Evolutionary conservation across 1,140 invertebrate species (phyloP), one percentile per base, ranked within the genome.

Genomic region (Oedothorax gibbosus): DNA sequence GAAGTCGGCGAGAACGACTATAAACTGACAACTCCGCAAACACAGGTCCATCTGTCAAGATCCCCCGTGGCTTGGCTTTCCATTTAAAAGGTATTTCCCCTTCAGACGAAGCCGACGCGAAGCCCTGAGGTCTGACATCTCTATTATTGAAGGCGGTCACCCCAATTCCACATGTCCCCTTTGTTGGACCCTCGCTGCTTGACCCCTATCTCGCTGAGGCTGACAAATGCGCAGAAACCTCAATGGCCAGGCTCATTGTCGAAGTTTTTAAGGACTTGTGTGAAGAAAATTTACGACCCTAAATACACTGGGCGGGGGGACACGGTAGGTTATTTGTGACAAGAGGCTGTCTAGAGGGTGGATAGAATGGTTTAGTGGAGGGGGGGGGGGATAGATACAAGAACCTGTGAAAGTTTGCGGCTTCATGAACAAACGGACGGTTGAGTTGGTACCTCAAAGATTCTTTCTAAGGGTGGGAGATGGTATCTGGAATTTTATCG

Each of bases 131-230:
- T 69, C 54, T 81, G 53, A 71, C 56, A 54, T 81, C 78, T 81
- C 78, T 54, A 81, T 81, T 81, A 54, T 50, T 12, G 77, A 35
- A 79, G 77, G 77, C 75, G 75, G 75, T 77, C 75, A 65, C 75
- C 60, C 51, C 72, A 60, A 56, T 75, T 20, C 20, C 2, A 11
- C 15, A 57, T 57, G 53, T 53, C 53, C 75, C 60, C 65, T 71
- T 77, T 77, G 60, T 77, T 64, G 35, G 65, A 57, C 75, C 57
- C 35, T 51, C 14, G 20, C 57, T 35, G 65, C 75, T 57, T 56
- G 72, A 75, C 72, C 75, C n/a, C 15, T 71, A 35, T 35, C 35
- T 35, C 35, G 35, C 15, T 18, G n/a, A 50, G 75, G 51, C 56
- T n/a, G 65, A 77, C 75, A 77, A 77, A 77, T 77, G 75, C 57